Conservation (phyloP, 2,113 vertebrate genomes). For the Thunnus maccoyii region DNA sequence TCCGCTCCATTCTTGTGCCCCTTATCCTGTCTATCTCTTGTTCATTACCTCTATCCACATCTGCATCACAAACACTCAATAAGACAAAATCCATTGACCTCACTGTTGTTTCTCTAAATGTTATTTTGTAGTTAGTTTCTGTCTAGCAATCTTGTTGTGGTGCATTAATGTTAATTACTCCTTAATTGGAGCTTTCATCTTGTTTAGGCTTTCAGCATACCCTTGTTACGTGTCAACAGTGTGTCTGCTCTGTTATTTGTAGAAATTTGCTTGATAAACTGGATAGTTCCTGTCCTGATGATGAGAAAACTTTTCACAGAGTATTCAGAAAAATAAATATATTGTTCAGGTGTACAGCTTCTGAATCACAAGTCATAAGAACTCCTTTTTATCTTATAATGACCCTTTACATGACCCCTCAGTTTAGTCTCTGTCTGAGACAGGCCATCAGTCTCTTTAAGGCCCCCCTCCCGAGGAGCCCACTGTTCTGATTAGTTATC, state of each 20-base stretch:
- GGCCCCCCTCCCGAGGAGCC: too few relatives aligned
- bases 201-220: constrained; percentile 7
- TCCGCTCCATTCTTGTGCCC: neutral
- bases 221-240: neutral
- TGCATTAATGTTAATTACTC: constrained; percentile 23
- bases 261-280: neutral
- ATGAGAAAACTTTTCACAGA: neutral
- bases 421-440: too few relatives aligned
- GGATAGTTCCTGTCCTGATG: neutral
- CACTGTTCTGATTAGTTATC: too few relatives aligned
- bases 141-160: neutral
- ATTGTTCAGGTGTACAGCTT: neutral
- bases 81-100: neutral
- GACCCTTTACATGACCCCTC: too few relatives aligned
- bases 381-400: too few relatives aligned
- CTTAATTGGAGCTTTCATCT: constrained; percentile 30
- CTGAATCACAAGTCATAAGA: neutral
- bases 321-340: neutral
- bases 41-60: neutral
- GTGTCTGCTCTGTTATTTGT: neutral
- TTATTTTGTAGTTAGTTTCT: neutral
- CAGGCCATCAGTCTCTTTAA: too few relatives aligned
- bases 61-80: neutral
- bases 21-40: neutral
- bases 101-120: neutral